Base-by-base conservation (phyloP, 1,140 invertebrate genomes). In the Phymastichus coffea region DNA sequence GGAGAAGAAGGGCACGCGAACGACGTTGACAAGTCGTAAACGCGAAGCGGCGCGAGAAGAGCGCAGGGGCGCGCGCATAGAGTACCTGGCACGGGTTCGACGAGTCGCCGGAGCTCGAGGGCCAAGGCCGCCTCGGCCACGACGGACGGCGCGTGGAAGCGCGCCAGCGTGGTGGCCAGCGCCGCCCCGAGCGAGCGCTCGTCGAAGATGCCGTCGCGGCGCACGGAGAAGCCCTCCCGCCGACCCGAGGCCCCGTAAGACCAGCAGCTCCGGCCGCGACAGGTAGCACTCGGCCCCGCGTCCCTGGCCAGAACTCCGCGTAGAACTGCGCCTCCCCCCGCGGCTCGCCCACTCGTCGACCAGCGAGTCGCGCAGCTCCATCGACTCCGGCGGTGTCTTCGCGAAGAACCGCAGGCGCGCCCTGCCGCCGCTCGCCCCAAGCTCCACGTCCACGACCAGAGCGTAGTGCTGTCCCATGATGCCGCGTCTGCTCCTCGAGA, bases 291-390 rank as follows among this genome's bases (percentile, higher is more conserved):
- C 37, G 53, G n/a, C 46, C 53, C n/a, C 40, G 12, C 2, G 44
- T 10, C n/a, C 53, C 57, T 22, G 53, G 41, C 17, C 22, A n/a
- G n/a, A 22, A 20, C 9, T 22, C 0, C n/a, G n/a, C 12, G 33
- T 38, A 60, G n/a, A 53, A 60, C n/a, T 48, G 12, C 2, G 44
- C 12, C n/a, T 60, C 57, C 30, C 53, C 51, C 17, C 22, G n/a
- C n/a, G 19, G 28, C 9, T 22, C 0, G 30, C 23, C 17, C 4
- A 35, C 1, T 51, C 20, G 8, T 60, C 57, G 0, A 38, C 12
- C 0, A 52, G n/a, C n/a, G n/a, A 3, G 12, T 26, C n/a, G 7
- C 12, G 26, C 0, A 26, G 28, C 28, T 33, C 1, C 14, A 15
- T 17, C 8, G 15, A 15, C 0, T 28, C 30, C 0, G 57, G 23